Conservation (phyloP, 2,113 vertebrate species). For the Plestiodon gilberti region DNA sequence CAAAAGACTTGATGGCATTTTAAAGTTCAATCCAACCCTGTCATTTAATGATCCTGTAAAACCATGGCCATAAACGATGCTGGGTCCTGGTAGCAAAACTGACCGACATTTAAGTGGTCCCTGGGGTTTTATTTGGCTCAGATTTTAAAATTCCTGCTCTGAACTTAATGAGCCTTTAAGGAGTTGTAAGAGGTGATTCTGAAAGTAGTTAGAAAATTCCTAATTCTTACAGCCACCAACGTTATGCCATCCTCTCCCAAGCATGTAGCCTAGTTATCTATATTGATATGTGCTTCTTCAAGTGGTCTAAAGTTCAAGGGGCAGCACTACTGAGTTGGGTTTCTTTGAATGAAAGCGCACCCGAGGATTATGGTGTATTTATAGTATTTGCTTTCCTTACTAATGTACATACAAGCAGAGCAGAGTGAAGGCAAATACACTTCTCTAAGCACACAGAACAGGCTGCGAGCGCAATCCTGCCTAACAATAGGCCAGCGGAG, state of each 20-base stretch:
- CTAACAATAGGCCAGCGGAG: too few relatives aligned
- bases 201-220: not conserved
- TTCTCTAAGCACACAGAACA: not conserved
- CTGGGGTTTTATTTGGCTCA: not conserved
- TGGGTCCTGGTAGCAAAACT: not conserved
- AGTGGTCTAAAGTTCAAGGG: not conserved
- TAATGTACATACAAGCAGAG: not conserved
- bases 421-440: not conserved
- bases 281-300: not conserved
- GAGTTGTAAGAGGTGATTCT: not conserved
- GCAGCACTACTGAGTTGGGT: too few relatives aligned
- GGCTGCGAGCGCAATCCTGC: too few relatives aligned
- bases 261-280: not conserved
- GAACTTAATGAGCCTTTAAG: not conserved
- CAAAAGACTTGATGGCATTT: not conserved
- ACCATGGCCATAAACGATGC: not conserved
- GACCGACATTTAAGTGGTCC: not conserved
- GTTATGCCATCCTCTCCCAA: slow-evolving; percentile 2
- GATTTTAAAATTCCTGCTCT: slow-evolving; percentile 1
- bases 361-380: too few relatives aligned
- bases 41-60: not conserved
- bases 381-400: too few relatives aligned
- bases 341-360: too few relatives aligned
- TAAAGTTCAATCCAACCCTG: not conserved
- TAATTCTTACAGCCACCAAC: not conserved